phyloP scores from a whole-genome alignment of 2,797 vertebrate species.

The Chelidonichthys spinosus region DNA sequence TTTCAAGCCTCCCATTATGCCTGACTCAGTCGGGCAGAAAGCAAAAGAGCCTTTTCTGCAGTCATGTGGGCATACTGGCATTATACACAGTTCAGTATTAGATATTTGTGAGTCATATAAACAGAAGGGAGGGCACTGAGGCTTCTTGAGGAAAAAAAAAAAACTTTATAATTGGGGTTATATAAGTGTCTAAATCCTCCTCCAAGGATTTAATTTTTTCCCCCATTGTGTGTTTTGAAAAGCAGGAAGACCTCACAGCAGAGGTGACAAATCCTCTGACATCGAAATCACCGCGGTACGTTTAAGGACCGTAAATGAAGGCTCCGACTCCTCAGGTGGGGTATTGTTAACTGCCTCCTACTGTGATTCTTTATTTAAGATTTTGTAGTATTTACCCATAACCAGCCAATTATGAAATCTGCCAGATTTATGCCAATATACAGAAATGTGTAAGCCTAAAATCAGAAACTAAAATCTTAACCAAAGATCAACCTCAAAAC shows the following conservation, averaged over 20 bases:
- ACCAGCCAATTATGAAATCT: slow-evolving; percentile 25
- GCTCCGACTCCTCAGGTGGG: slow-evolving; percentile 68
- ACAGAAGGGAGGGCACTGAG: slow-evolving; percentile 81
- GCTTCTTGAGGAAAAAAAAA: slow-evolving; percentile 74
- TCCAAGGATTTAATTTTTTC: slow-evolving; percentile 80
- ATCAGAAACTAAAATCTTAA: neutral
- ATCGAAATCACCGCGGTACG: slow-evolving; percentile 65
- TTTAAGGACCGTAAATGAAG: slow-evolving; percentile 64
- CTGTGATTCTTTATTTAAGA: slow-evolving; percentile 53
- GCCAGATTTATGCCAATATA: neutral
- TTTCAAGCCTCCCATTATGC: slow-evolving; percentile 85
- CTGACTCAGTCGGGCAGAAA: slow-evolving; percentile 85
- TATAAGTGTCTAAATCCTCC: slow-evolving; percentile 87
- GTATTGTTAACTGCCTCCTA: slow-evolving; percentile 73
- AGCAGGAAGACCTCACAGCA: slow-evolving; percentile 79
- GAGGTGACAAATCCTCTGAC: slow-evolving; percentile 81
- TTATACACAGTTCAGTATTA: slow-evolving; percentile 85
- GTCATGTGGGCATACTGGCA: slow-evolving; percentile 84
- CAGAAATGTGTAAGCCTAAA: neutral
- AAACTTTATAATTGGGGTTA: slow-evolving; percentile 87
- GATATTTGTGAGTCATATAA: slow-evolving; percentile 88
- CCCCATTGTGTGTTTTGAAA: slow-evolving; percentile 81
- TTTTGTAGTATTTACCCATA: slow-evolving; percentile 26
- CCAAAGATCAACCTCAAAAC: neutral
- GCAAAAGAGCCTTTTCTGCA: slow-evolving; percentile 83